A percentile compares a stretch with the other conserved stretches of the same genome.
Conservation (phyloP, 2,797 vertebrate species). For the Rhinella marina region DNA sequence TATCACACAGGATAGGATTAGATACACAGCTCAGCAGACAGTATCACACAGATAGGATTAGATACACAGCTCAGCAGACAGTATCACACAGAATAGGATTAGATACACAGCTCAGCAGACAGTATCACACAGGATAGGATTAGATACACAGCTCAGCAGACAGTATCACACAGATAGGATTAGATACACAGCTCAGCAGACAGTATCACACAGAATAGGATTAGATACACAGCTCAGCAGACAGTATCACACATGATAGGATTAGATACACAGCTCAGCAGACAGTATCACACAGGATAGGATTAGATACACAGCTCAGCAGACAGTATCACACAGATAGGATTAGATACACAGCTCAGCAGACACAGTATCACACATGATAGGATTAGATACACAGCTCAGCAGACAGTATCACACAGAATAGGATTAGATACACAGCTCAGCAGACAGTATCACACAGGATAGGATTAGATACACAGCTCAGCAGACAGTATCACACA, state of each 20-base stretch:
- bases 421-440: constrained; percentile 7
- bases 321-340: background rate
- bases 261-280: no score
- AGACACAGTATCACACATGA: background rate
- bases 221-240: background rate
- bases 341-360: background rate
- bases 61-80: background rate
- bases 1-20: no score
- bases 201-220: background rate
- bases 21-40: no score
- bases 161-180: background rate
- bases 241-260: background rate
- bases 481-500: background rate
- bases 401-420: background rate
- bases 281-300: background rate
- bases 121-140: background rate
- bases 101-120: background rate
- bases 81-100: background rate
- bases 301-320: background rate
- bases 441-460: background rate
- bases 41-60: background rate
- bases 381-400: background rate
- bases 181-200: background rate
- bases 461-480: background rate
- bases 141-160: background rate